Evolutionary conservation across 1,140 invertebrate genomes (phyloP), one percentile per base, ranked within the genome.

Genomic region (Pogonomyrmex barbatus): DNA sequence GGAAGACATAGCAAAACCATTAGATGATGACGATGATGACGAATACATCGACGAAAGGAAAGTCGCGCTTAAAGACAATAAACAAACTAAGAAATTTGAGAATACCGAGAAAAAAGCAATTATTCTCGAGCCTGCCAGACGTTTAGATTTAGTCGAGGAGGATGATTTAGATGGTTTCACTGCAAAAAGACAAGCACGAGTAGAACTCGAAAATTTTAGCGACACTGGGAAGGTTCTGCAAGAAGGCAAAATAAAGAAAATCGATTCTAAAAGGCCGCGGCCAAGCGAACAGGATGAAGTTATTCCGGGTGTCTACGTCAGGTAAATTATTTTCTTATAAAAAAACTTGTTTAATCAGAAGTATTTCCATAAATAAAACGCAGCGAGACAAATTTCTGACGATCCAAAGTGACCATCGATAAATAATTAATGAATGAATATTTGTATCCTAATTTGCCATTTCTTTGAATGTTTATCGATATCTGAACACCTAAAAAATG

Each of bases 161-260:
- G 85, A 91, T 30, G 91, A 90, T 42, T 9, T 33, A 52, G 76
- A 73, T 0, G 73, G 39, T 39, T 24, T 56, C 30, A 87, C 87
- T 0, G 4, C 89, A 30, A 93, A 93, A 75, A 91, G 93, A 62
- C 92, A 94, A 88, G 90, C 93, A 10, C 91, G 91, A 24, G 87
- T 94, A 0, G 92, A 94, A 47, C 85, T 94, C 14, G 94, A 95
- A 52, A 94, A 92, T 88, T 95, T 94, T 33, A 91, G 93, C 58
- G 90, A 92, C 70, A 88, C 91, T 30, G 94, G 94, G 3, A 83
- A 83, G 54, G 89, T 94, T 5, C 77, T 94, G 2, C 90, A 93
- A 8, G 93, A 94, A 33, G 92, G 94, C 6, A 91, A 92, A 10
- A 67, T 91, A 9, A 89, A 85, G 50, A 93, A 91, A 88, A 24